Evolutionary conservation across 2,888 invertebrate species (phyloP), one percentile per base, ranked within the genome.

Genomic region (Hyposoter didymator): DNA sequence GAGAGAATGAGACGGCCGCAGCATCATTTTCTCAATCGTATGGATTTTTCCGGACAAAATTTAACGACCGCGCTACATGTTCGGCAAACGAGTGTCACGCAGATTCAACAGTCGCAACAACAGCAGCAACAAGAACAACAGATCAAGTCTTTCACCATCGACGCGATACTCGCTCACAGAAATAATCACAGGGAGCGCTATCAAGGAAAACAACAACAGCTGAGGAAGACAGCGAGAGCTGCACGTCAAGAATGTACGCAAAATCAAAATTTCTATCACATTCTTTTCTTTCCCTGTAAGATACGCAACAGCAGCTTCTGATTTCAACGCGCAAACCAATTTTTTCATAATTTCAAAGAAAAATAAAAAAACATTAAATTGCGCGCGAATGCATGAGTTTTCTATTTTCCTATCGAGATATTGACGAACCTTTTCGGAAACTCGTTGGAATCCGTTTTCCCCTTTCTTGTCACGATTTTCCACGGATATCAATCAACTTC

Each of bases 131-230:
- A 88, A 67, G 92, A 93, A 84, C 92, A 92, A 70, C 93, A 94
- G 81, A 96, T 96, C 62, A 97, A 97, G 91, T 97, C 97, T 7
- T 98, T 98, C 91, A 98, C 98, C 35, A 98, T 98, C 89, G 98
- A 98, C 87, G 97, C 98, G 87, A 98, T 98, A 90, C 95, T 98
- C 89, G 98, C 98, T 0, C 93, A 97, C 87, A 96, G 96, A 81
- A 96, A 94, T 64, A 92, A 90, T 84, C 92, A 92, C 59, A 90
- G 92, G 67, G 94, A 94, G 47, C 93, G 93, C 78, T 90, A 91
- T 78, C 89, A 89, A 45, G 90, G 92, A 14, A 88, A 82, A 12
- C 93, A 92, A 69, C 91, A 92, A 45, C 88, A 91, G 52, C 92
- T 90, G 84, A 90, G 93, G 69, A 92, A 93, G 83, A 45, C 82